Conservation (phyloP, 1,140 invertebrate species). For the Pseudoatta argentina region DNA sequence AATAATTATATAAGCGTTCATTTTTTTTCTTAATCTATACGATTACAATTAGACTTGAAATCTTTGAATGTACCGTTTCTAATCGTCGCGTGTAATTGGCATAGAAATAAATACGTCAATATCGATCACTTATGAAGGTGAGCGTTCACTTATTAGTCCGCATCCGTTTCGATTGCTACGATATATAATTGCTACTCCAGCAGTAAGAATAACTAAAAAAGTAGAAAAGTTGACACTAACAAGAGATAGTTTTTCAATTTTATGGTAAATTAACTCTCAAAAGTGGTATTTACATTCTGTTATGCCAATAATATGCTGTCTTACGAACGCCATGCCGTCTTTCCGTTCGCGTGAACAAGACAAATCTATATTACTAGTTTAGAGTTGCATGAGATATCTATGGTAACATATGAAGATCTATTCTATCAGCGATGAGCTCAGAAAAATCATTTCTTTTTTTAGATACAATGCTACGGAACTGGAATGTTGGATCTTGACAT, state of each 20-base stretch:
- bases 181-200: not conserved
- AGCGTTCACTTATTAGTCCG: constrained; percentile 30
- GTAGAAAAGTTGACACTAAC: not conserved
- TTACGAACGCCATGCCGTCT: not conserved
- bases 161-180: not conserved
- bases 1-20: not conserved
- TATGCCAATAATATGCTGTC: not conserved
- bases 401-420: not conserved
- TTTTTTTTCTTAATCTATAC: not conserved
- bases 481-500: constrained; percentile 2
- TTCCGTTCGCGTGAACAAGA: not conserved
- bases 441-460: not conserved
- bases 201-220: constrained; percentile 9
- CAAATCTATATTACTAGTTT: constrained; percentile 15
- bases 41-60: not conserved
- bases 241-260: constrained; percentile 2
- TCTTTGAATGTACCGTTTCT: not conserved
- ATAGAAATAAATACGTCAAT: constrained; percentile 7
- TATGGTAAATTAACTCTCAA: not conserved
- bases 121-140: constrained; percentile 6
- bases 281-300: not conserved
- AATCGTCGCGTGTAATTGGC: not conserved
- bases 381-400: not conserved
- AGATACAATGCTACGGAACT: not conserved
- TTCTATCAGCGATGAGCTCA: not conserved